Base-by-base conservation (phyloP, 2,888 invertebrate genomes). In the Orthosia cruda region DNA sequence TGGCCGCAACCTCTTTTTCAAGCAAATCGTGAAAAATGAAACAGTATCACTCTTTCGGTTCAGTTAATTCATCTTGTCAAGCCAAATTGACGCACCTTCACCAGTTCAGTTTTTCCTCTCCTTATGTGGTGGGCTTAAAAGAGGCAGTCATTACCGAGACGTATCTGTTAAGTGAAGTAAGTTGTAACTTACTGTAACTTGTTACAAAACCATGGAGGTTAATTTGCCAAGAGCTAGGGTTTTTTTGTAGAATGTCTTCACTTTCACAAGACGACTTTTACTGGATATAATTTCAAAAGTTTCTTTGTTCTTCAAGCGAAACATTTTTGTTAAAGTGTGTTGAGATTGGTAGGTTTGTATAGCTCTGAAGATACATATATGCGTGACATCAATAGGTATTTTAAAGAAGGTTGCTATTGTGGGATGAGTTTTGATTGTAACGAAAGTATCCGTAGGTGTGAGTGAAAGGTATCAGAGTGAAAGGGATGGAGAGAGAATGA, bases 81-180 rank as follows among this genome's bases (percentile, higher is more conserved):
- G 40, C 40, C 0, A 26, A 72, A 72, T 50, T 45, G n/a, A 50
- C n/a, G 11, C 0, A 20, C 3, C 4, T 20, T 18, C 4, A 1
- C 3, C 13, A 0, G 50, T 32, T 79, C 15, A 71, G 45, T 50
- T 32, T 45, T 26, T 57, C 52, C 23, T 58, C 47, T 49, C 15
- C 18, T 7, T 81, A 12, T 81, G 16, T 0, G 40, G 18, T 16
- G 74, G 67, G 65, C 80, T 52, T 71, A 67, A 74, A 26, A 15
- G 58, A 80, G 50, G 20, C 50, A 54, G 64, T 74, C 85, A 77
- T 84, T 87, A 87, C 73, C 32, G 55, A 74, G n/a, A n/a, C 72
- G 55, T 87, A 84, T 75, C 72, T 58, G 75, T 62, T 80, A 73
- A 80, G 81, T 75, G 57, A 61, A 76, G 74, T 76, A 80, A 78